Conservation (phyloP, 2,888 invertebrate species). For the Sipha maydis region DNA sequence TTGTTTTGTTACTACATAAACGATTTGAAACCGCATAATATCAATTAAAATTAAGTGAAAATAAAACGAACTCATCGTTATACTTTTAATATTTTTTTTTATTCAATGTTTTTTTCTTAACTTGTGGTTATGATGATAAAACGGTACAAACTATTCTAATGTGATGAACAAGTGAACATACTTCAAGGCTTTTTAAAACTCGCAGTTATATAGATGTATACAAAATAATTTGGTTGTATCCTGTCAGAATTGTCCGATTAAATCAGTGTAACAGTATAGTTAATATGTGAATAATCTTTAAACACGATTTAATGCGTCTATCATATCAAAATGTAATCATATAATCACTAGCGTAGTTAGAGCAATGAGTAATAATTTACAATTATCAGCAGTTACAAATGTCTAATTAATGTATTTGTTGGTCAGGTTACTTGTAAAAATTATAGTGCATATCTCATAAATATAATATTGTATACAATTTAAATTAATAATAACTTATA, state of each 20-base stretch:
- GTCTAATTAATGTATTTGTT: not conserved
- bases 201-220: not conserved
- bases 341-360: conserved; percentile 5
- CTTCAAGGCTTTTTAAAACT: not conserved
- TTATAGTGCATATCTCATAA: not conserved
- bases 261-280: conserved; percentile 11
- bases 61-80: not conserved
- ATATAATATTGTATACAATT: not conserved
- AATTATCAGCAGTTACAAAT: conserved; percentile 8
- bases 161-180: not conserved
- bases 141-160: not conserved
- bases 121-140: not conserved
- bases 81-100: not conserved
- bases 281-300: not conserved
- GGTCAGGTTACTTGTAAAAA: not conserved
- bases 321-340: conserved; percentile 17
- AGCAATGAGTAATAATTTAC: conserved; percentile 3
- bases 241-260: conserved; percentile 31
- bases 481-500: not conserved
- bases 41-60: not conserved
- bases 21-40: not conserved
- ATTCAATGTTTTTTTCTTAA: not conserved
- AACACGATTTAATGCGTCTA: conserved; percentile 13
- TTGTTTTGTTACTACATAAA: not conserved
- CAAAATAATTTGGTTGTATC: not conserved